Base-by-base conservation (phyloP, 2,888 invertebrate genomes). In the Melitaea athalia region DNA sequence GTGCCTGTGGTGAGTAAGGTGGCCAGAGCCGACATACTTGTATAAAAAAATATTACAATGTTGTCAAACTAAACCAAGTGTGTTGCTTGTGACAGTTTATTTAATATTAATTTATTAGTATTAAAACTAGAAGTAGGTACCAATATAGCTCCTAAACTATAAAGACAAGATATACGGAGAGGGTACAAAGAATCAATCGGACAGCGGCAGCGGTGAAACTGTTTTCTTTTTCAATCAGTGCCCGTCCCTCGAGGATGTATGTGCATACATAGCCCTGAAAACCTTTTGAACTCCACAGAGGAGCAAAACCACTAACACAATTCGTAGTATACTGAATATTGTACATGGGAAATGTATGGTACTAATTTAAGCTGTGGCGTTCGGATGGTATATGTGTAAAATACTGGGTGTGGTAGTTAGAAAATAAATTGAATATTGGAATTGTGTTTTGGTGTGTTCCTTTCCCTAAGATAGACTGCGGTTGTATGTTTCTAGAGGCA, bases 171-270 rank as follows among this genome's bases (percentile, higher is more conserved):
- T 85, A 86, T 81, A 85, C 83, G 79, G 74, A 74, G 79, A 79
- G 83, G 83, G 84, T 80, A 83, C 86, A 85, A 84, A 85, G 87
- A 90, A 88, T 90, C 90, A 89, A 90, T 89, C 86, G 87, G 85
- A 86, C 86, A 84, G 81, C 81, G 87, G 84, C 86, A 84, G 81
- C 81, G 87, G 84, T 79, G 84, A 86, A 86, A 83, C 87, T 90
- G 89, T 91, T 91, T 90, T 89, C 88, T 88, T 89, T 91, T 91
- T 88, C 91, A 91, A 91, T 90, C 91, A 91, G 84, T 82, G 82
- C 78, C 79, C 81, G 81, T 87, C 90, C 86, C 86, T 78, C 67
- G 87, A 79, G 88, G 80, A 77, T 80, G 76, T 77, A 71, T 75
- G 76, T 76, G 74, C 79, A 82, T 80, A 85, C 77, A 81, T 81